Evolutionary conservation across 2,888 invertebrate genomes (phyloP).

Genomic region (Tricholauxania praeusta): DNA sequence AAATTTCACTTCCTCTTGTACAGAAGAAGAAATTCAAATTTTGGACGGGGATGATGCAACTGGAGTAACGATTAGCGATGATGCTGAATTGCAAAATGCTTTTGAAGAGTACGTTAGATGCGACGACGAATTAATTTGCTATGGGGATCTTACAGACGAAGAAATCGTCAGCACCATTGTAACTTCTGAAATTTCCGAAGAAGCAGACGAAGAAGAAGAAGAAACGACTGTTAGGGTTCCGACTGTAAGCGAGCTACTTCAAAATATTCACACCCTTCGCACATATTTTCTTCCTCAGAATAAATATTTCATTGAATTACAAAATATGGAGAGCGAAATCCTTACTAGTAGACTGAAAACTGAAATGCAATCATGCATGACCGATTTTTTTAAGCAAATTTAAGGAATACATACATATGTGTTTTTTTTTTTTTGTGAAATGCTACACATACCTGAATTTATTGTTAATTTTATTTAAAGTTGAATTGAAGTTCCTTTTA

Average conservation of each 20-base stretch:
- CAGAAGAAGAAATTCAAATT: neutral
- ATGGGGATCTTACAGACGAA: conserved; percentile 39
- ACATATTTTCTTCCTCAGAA: too few species aligned
- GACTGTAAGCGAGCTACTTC: conserved; percentile 26
- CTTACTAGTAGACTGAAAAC: too few species aligned
- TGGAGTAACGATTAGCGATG: conserved; percentile 26
- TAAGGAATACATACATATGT: too few species aligned
- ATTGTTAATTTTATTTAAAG: too few species aligned
- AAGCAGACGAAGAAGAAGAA: conserved; percentile 30
- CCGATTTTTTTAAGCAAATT: too few species aligned
- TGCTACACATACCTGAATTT: too few species aligned
- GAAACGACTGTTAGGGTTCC: conserved; percentile 12
- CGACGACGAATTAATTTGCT: conserved; percentile 39
- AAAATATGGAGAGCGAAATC: too few species aligned
- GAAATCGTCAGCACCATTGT: conserved; percentile 35
- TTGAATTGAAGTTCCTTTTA: too few species aligned
- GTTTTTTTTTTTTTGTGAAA: too few species aligned
- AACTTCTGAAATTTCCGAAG: conserved; percentile 11
- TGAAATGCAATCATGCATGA: too few species aligned
- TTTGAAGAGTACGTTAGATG: conserved; percentile 34
- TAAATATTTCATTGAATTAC: too few species aligned
- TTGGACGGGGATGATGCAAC: conserved; percentile 14
- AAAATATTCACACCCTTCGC: too few species aligned
- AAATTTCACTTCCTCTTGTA: conserved; percentile 19
- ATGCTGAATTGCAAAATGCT: conserved; percentile 19